Evolutionary conservation across 2,797 vertebrate genomes (phyloP).

Genomic region (Enteromius argenteus): DNA sequence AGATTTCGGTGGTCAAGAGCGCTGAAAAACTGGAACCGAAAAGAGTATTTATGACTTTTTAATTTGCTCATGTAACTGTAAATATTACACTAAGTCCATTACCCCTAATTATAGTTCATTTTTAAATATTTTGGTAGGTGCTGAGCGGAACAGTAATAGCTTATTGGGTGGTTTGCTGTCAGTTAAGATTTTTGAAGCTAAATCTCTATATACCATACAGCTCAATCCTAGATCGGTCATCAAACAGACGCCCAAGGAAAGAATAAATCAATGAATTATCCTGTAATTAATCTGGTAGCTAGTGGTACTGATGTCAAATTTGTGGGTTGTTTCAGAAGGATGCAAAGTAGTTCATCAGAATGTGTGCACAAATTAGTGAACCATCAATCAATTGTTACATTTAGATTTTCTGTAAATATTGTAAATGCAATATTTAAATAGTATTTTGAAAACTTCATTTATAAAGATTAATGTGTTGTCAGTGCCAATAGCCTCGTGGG

Average conservation of each 20-base stretch:
- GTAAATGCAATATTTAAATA: background rate
- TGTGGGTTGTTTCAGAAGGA: background rate
- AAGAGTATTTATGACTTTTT: conserved; percentile 24
- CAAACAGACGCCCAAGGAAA: background rate
- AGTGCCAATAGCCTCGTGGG: too few relatives aligned
- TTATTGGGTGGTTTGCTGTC: conserved; percentile 13
- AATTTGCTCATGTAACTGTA: conserved; percentile 13
- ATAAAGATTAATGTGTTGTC: too few relatives aligned
- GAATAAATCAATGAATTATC: background rate
- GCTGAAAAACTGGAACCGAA: conserved; percentile 24
- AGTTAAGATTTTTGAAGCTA: background rate
- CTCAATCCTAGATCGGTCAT: background rate
- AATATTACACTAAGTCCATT: conserved; percentile 28
- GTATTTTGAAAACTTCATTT: too few relatives aligned
- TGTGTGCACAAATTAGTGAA: background rate
- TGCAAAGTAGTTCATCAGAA: background rate
- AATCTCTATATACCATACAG: background rate
- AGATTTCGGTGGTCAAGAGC: conserved; percentile 13
- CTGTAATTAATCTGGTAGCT: background rate
- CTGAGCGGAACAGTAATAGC: background rate
- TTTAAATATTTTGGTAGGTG: conserved; percentile 54
- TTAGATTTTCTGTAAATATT: conserved; percentile 13
- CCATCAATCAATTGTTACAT: background rate
- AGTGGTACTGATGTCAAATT: background rate
- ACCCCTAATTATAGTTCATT: conserved; percentile 40